These are phyloP conservation scores for Oxycera nigricornis DNA, from an alignment of 2,888 invertebrate genomes.

Conservation along the genomic window DNA sequence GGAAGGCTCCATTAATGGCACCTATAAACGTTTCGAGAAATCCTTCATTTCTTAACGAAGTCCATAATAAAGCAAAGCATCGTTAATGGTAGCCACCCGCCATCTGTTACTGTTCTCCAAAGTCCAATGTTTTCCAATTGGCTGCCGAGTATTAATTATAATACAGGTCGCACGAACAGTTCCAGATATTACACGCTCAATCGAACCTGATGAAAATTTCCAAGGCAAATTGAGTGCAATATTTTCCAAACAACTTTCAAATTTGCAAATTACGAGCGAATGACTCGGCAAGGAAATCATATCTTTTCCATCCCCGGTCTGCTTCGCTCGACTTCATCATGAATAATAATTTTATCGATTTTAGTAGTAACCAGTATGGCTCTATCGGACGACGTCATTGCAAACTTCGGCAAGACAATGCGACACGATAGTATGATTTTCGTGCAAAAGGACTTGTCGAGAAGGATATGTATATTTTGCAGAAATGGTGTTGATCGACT, in stretches of 20 bases:
- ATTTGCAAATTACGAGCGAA: not conserved
- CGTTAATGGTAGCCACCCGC: no score
- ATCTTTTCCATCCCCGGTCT: constrained; percentile 61
- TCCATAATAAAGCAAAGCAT: no score
- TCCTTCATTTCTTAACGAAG: no score
- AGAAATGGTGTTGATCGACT: constrained; percentile 27
- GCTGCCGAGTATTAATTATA: no score
- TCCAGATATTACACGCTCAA: not conserved
- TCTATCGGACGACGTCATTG: not conserved
- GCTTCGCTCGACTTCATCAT: constrained; percentile 68
- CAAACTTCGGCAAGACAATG: not conserved
- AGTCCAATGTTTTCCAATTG: constrained; percentile 58
- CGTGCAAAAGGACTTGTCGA: not conserved
- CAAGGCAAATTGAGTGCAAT: not conserved
- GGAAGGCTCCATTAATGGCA: no score
- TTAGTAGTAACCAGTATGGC: constrained; percentile 26
- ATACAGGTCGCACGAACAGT: no score
- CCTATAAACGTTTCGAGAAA: no score
- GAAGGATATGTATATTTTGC: constrained; percentile 1
- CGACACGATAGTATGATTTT: no score
- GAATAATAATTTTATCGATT: constrained; percentile 37
- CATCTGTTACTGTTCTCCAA: constrained; percentile 77
- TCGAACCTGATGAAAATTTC: not conserved
- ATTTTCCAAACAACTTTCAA: not conserved
- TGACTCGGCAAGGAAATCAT: not conserved